These are phyloP conservation scores for Rhea americana DNA, from an alignment of 2,113 vertebrate genomes.

Conservation along the genomic window DNA sequence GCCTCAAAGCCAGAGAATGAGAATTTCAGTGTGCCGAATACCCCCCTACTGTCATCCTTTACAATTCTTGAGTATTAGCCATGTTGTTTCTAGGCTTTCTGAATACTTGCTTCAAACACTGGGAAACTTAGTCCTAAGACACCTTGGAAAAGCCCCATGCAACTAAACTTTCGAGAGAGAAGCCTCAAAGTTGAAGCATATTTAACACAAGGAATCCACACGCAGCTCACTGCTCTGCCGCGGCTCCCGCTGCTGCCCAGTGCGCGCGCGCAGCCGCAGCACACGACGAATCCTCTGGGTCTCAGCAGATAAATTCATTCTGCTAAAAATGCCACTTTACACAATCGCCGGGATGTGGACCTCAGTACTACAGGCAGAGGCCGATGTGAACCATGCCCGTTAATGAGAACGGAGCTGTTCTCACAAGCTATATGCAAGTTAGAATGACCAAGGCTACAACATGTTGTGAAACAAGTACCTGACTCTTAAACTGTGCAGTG, in stretches of 20 bases:
- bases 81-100: background rate
- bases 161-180: background rate
- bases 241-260: background rate
- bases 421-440: background rate
- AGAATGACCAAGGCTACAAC: background rate
- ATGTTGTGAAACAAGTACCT: background rate
- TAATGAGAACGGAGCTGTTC: background rate
- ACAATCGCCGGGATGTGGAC: background rate
- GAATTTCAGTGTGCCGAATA: background rate
- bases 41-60: background rate
- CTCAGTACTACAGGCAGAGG: background rate
- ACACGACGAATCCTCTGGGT: background rate
- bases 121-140: background rate
- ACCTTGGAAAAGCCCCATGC: background rate
- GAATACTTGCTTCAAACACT: background rate
- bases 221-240: fast-evolving
- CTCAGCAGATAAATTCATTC: background rate
- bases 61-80: background rate
- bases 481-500: background rate
- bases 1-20: background rate
- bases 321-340: background rate
- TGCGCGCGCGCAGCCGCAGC: background rate
- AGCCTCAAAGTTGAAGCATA: background rate
- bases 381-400: background rate
- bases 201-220: background rate